Evolutionary conservation across 2,797 vertebrate genomes (phyloP).

Genomic region (Pterois miles): DNA sequence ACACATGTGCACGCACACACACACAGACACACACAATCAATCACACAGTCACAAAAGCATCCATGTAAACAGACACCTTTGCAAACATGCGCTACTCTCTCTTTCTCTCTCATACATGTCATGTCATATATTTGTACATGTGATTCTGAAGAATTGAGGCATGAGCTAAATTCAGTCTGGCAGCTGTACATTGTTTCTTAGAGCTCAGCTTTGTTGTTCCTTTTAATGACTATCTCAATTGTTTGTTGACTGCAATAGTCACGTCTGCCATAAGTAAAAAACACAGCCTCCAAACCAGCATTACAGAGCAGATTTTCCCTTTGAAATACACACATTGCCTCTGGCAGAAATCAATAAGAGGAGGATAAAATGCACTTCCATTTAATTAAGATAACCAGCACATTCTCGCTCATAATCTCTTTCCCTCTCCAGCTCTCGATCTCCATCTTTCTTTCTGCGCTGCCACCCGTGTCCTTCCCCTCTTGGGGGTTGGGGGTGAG

Average conservation of each 20-base stretch:
- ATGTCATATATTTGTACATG: slow-evolving; percentile 27
- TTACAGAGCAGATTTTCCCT: slow-evolving; percentile 41
- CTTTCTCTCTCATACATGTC: slow-evolving; percentile 18
- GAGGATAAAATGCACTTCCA: slow-evolving; percentile 75
- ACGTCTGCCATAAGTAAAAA: slow-evolving; percentile 6
- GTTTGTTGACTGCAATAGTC: slow-evolving; percentile 50
- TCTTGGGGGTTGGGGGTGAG: slow-evolving; percentile 26
- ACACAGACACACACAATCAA: slow-evolving; percentile 4
- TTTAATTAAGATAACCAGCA: slow-evolving; percentile 83
- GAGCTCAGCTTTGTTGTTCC: slow-evolving; percentile 33
- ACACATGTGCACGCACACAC: background rate
- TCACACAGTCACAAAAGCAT: slow-evolving; percentile 7
- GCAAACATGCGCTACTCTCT: background rate
- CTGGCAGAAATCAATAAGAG: slow-evolving; percentile 73
- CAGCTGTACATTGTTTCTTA: slow-evolving; percentile 41
- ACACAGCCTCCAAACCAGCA: slow-evolving; percentile 29
- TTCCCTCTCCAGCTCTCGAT: slow-evolving; percentile 37
- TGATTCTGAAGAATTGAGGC: slow-evolving; percentile 3
- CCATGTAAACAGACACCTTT: slow-evolving; percentile 35
- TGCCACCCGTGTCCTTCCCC: slow-evolving; percentile 52
- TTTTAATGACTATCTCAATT: slow-evolving; percentile 42
- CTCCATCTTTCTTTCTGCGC: slow-evolving; percentile 43
- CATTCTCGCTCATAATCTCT: slow-evolving; percentile 68
- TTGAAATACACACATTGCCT: slow-evolving; percentile 62
- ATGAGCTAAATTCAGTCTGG: slow-evolving; percentile 30